Base-by-base conservation (phyloP, 2,888 invertebrate species). In the Philereme vetulata region DNA sequence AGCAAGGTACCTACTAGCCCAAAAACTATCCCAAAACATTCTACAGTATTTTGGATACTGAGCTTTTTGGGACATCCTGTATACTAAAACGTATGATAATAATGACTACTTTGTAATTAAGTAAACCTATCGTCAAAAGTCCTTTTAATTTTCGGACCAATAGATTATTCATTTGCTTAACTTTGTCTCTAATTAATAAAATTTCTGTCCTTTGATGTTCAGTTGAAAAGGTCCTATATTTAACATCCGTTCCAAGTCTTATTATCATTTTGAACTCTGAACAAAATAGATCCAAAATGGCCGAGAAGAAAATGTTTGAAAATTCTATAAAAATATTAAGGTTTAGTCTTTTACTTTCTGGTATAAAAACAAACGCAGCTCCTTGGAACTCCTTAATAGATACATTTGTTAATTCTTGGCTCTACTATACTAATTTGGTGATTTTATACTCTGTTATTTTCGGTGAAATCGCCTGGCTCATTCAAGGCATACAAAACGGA, bases 401-500 rank as follows among this genome's bases (percentile, higher is more conserved):
- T 36, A 46, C 64, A 5, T 65, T 80, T 3, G 52, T 80, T n/a
- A 65, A 73, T 32, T 32, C 60, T 0, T 66, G 64, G 46, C 38
- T 82, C 0, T 85, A 72, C 66, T 78, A 77, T 61, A 76, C 76
- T 4, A 82, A 86, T 57, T 43, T 80, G 0, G 5, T 79, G 4
- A 77, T 78, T 66, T 38, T 88, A 0, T 76, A 84, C 43, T 67
- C 73, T 0, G 84, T 84, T 51, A 72, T 84, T 4, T 56, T 80
- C 5, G 85, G 78, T 0, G 88, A 88, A 74, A 67, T 82, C 0
- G 72, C 68, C 4, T 84, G 82, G 81, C 33, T 86, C 0, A 51
- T 78, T 0, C 81, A 84, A 5, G 85, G 82, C 0, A 70, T 85
- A 10, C 59, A 64, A 45, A 64, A 54, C 2, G 80, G 78, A 0